phyloP scores from a whole-genome alignment of 2,888 invertebrate genomes.

The Caenorhabditis zanzibari region DNA sequence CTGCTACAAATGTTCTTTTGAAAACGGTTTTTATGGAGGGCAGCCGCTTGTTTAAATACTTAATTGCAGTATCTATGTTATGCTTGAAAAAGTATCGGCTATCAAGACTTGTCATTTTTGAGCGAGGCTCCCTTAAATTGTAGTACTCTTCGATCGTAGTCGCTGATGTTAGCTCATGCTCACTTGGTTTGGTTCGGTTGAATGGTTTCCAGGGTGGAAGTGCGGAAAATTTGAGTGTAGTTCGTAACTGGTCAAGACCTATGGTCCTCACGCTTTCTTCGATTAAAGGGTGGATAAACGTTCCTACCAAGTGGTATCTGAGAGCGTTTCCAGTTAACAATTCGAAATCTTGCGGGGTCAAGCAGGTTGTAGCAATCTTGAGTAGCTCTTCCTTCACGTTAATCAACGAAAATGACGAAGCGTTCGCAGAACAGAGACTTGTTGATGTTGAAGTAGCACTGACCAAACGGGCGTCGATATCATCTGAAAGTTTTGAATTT shows the following conservation, averaged over 20 bases:
- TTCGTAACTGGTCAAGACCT: conserved; percentile 62
- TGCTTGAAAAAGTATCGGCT: conserved; percentile 57
- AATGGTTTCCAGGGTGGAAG: conserved; percentile 39
- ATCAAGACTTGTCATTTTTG: conserved; percentile 56
- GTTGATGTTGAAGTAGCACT: conserved; percentile 17
- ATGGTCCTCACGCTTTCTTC: conserved; percentile 44
- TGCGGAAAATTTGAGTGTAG: conserved; percentile 53
- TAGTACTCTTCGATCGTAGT: conserved; percentile 61
- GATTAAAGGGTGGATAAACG: conserved; percentile 37
- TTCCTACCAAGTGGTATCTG: conserved; percentile 35
- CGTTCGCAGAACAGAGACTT: conserved; percentile 4
- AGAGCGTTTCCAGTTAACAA: conserved; percentile 47
- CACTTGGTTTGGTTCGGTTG: conserved; percentile 53
- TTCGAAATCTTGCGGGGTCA: conserved; percentile 52
- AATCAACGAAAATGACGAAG: conserved; percentile 33
- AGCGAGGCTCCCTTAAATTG: conserved; percentile 59
- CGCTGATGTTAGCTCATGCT: conserved; percentile 60
- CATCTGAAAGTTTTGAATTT: conserved; percentile 28
- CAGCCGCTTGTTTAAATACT: conserved; percentile 55
- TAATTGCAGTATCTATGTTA: conserved; percentile 55
- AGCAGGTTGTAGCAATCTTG: conserved; percentile 55
- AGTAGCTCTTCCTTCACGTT: conserved; percentile 43
- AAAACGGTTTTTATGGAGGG: conserved; percentile 41
- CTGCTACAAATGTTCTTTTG: conserved; percentile 52
- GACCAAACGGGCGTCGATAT: background rate